A percentile compares a stretch with the other conserved stretches of the same genome.
phyloP scores from a whole-genome alignment of 2,113 vertebrate species.

The Dipodomys ordii region DNA sequence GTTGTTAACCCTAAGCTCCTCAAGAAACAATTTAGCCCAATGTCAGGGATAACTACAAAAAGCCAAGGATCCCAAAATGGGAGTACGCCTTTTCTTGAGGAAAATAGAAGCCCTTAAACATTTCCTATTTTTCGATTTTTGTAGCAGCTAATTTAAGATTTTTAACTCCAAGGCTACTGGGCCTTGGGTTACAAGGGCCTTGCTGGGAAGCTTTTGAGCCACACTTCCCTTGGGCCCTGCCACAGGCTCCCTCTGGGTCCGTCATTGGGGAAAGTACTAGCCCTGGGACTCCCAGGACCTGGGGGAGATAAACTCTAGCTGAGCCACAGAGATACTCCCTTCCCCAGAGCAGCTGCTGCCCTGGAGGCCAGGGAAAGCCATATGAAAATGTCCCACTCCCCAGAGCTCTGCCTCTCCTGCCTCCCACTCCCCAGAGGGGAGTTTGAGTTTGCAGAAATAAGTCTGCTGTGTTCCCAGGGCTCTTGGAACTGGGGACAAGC shows the following conservation, averaged over 20 bases:
- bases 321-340: background rate
- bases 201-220: rapidly evolving
- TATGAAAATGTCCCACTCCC: too few species aligned
- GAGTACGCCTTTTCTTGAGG: too few species aligned
- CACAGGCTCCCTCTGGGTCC: background rate
- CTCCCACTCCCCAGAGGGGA: background rate
- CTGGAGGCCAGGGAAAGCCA: background rate
- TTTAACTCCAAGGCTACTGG: background rate
- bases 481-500: background rate
- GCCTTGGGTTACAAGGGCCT: background rate
- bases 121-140: background rate
- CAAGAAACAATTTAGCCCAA: too few species aligned
- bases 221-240: rapidly evolving
- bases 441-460: background rate
- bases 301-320: background rate
- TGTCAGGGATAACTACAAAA: too few species aligned
- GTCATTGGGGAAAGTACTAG: rapidly evolving
- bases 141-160: background rate
- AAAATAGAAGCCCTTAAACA: background rate
- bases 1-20: too few species aligned
- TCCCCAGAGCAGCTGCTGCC: background rate
- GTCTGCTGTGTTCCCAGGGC: background rate
- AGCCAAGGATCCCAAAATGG: too few species aligned
- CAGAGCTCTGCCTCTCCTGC: background rate
- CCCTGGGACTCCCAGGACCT: background rate